Evolutionary conservation across 2,888 invertebrate genomes (phyloP).

Genomic region (Achlya flavicornis): DNA sequence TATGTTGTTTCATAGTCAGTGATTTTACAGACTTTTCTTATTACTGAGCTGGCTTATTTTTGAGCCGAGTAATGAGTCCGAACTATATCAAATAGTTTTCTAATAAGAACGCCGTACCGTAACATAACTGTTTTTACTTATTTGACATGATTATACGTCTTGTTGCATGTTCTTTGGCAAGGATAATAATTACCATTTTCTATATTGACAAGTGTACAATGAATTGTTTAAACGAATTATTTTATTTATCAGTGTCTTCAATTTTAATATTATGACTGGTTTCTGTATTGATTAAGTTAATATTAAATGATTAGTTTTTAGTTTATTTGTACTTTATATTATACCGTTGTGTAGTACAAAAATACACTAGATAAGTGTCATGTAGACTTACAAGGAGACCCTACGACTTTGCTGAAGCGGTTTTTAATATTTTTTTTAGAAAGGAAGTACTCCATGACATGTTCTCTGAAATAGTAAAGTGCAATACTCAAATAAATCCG

Average conservation of each 20-base stretch:
- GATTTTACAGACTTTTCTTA: not conserved
- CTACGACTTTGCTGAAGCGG: too few species aligned
- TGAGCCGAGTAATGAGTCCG: not conserved
- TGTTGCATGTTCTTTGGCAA: not conserved
- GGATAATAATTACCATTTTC: constrained; percentile 4
- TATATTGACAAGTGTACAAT: constrained; percentile 47
- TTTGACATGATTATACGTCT: not conserved
- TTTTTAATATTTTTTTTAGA: too few species aligned
- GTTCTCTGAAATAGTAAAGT: too few species aligned
- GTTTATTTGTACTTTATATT: constrained; percentile 27
- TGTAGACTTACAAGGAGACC: not conserved
- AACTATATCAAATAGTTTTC: not conserved
- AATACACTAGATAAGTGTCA: constrained; percentile 35
- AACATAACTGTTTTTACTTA: not conserved
- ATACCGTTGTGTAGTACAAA: constrained; percentile 21
- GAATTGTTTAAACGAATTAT: constrained; percentile 61
- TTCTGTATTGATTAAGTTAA: constrained; percentile 53
- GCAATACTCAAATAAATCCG: too few species aligned
- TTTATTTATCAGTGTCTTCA: constrained; percentile 32
- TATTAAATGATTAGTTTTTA: constrained; percentile 44
- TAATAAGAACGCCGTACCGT: not conserved
- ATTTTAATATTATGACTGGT: constrained; percentile 45
- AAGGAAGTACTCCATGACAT: too few species aligned
- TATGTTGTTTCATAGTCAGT: not conserved
- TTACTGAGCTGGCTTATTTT: too few species aligned